phyloP scores from a whole-genome alignment of 1,140 invertebrate species.

The Stegodyphus dumicola region DNA sequence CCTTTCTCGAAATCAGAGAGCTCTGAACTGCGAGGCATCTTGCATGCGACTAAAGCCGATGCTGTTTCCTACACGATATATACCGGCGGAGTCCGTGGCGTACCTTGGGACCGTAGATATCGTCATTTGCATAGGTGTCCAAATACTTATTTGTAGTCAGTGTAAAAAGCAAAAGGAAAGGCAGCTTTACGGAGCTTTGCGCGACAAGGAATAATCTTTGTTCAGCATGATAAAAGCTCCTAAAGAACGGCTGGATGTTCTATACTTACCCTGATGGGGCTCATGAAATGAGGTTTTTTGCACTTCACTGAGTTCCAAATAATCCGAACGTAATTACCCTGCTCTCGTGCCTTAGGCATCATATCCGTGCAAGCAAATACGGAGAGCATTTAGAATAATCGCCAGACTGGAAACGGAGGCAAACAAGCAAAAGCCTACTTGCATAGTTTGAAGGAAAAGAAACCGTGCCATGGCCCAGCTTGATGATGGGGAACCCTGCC shows the following conservation, averaged over 20 bases:
- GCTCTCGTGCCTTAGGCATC: neutral
- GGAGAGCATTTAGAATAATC: constrained; percentile 40
- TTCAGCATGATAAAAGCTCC: neutral
- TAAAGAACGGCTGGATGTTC: constrained; percentile 8
- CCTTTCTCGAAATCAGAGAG: too few relatives aligned
- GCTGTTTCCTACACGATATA: too few relatives aligned
- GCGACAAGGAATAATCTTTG: constrained; percentile 29
- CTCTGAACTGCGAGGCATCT: too few relatives aligned
- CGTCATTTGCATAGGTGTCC: too few relatives aligned
- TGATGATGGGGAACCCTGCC: too few relatives aligned
- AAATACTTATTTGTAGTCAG: too few relatives aligned
- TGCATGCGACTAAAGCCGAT: too few relatives aligned
- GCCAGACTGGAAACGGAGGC: constrained; percentile 29
- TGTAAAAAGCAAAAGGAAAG: constrained; percentile 4
- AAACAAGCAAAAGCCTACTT: constrained; percentile 32
- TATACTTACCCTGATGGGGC: neutral
- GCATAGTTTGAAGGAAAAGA: constrained; percentile 45
- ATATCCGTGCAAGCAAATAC: constrained; percentile 38
- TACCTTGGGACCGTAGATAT: too few relatives aligned
- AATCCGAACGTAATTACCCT: constrained; percentile 49
- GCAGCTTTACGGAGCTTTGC: constrained; percentile 11
- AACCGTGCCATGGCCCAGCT: neutral
- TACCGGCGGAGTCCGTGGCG: too few relatives aligned
- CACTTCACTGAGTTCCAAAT: neutral
- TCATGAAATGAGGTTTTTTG: constrained; percentile 26